Evolutionary conservation across 2,888 invertebrate species (phyloP).

Genomic region (Amphipyra tragopoginis): DNA sequence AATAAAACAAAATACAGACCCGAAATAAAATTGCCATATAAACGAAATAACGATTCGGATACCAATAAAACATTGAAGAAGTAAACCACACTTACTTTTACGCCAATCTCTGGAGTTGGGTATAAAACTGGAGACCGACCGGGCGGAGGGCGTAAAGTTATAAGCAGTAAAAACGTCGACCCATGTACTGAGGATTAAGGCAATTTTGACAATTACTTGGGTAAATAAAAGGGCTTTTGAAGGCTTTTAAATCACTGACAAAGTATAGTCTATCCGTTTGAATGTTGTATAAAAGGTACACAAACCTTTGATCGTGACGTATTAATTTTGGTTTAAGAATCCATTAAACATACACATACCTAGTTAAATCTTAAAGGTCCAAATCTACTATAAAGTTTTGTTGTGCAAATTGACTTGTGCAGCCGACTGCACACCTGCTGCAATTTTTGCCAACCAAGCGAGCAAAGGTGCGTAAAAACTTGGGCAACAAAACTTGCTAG

Average conservation of each 20-base stretch:
- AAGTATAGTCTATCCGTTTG: no score
- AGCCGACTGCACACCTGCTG: no score
- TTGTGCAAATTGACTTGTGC: no score
- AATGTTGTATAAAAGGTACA: no score
- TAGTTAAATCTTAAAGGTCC: no score
- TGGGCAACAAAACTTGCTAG: no score
- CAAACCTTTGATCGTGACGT: no score
- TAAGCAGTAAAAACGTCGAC: conserved; percentile 38
- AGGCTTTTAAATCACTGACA: not conserved
- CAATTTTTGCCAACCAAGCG: no score
- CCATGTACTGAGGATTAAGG: conserved; percentile 35
- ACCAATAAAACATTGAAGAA: conserved; percentile 45
- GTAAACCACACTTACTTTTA: conserved; percentile 54
- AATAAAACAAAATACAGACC: conserved; percentile 43
- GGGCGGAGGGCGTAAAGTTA: conserved; percentile 39
- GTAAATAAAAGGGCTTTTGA: conserved; percentile 33
- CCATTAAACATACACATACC: no score
- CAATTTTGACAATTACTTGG: conserved; percentile 43
- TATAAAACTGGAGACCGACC: conserved; percentile 29
- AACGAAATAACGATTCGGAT: conserved; percentile 47
- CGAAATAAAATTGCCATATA: conserved; percentile 51
- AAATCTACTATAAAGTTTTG: no score
- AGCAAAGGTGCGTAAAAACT: no score
- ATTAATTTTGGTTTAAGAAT: no score
- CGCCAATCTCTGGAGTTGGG: conserved; percentile 36